Evolutionary conservation across 2,797 vertebrate species (phyloP).

Genomic region (Notamacropus eugenii): DNA sequence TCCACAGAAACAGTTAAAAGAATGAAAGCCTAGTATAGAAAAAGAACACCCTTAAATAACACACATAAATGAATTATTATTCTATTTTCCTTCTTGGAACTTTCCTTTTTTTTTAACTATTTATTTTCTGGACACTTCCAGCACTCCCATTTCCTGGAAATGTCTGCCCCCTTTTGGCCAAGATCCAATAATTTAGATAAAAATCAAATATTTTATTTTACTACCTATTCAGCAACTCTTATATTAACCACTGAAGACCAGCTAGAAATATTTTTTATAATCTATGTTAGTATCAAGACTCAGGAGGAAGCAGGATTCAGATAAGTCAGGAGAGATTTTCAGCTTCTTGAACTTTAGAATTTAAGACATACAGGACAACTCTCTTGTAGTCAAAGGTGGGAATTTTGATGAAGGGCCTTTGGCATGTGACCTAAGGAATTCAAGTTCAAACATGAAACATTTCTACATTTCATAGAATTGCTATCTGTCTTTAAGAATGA

Average conservation of each 20-base stretch:
- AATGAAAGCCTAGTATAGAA: neutral
- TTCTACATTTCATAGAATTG: neutral
- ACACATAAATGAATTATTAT: neutral
- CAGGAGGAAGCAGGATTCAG: neutral
- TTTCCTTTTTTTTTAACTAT: conserved; percentile 52
- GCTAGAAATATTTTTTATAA: neutral
- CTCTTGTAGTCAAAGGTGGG: neutral
- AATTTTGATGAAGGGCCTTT: neutral
- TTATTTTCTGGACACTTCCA: conserved; percentile 20
- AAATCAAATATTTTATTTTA: neutral
- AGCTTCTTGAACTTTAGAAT: conserved; percentile 6
- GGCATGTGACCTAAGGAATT: neutral
- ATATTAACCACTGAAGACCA: neutral
- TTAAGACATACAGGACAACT: neutral
- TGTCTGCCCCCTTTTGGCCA: conserved; percentile 69
- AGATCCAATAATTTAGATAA: conserved; percentile 50
- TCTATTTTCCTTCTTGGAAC: neutral
- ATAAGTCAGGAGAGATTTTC: neutral
- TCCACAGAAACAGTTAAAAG: neutral
- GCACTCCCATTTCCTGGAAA: conserved; percentile 52
- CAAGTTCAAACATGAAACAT: conserved; percentile 8
- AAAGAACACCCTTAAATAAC: neutral
- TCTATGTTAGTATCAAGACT: neutral
- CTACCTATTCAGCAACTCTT: neutral
- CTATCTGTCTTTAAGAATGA: conserved; percentile 49